A percentile compares a stretch with the other conserved stretches of the same genome.
These are phyloP conservation scores for Synergus umbraculus DNA, from an alignment of 2,888 invertebrate species.

Conservation along the genomic window DNA sequence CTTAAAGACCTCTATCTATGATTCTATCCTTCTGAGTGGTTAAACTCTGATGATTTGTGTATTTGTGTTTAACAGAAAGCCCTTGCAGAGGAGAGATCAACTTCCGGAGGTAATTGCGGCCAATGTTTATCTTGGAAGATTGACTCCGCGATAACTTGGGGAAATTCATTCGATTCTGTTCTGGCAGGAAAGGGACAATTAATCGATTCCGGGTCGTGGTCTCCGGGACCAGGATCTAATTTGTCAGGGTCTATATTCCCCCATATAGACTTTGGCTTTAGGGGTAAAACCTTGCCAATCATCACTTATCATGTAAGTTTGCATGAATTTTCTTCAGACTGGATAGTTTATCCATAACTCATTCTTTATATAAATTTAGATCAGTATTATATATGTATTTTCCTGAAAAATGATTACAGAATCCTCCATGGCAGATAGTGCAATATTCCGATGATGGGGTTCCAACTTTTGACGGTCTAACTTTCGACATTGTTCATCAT, in stretches of 20 bases:
- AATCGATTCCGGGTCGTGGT: slow-evolving; percentile 86
- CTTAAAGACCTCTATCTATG: neutral
- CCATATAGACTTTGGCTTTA: slow-evolving; percentile 88
- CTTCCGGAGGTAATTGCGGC: slow-evolving; percentile 54
- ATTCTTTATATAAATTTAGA: too few relatives aligned
- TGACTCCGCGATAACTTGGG: slow-evolving; percentile 81
- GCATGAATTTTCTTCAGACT: neutral
- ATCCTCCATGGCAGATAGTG: slow-evolving; percentile 92
- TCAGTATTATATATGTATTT: neutral
- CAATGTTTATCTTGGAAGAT: slow-evolving; percentile 78
- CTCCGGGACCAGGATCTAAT: slow-evolving; percentile 83
- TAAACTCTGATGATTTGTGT: neutral
- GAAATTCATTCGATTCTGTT: slow-evolving; percentile 78
- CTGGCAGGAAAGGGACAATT: slow-evolving; percentile 68
- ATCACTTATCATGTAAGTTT: slow-evolving; percentile 87
- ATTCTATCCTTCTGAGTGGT: neutral
- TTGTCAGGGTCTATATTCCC: slow-evolving; percentile 87
- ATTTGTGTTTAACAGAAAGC: slow-evolving; percentile 45
- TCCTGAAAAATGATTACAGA: slow-evolving; percentile 79
- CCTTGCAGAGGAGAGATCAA: slow-evolving; percentile 46
- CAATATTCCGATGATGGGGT: slow-evolving; percentile 81
- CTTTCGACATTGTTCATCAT: slow-evolving; percentile 89
- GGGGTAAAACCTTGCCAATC: slow-evolving; percentile 85
- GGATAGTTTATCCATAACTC: too few relatives aligned
- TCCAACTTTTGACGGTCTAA: slow-evolving; percentile 83